Conservation (phyloP, 2,113 vertebrate genomes). For the Garra rufa region DNA sequence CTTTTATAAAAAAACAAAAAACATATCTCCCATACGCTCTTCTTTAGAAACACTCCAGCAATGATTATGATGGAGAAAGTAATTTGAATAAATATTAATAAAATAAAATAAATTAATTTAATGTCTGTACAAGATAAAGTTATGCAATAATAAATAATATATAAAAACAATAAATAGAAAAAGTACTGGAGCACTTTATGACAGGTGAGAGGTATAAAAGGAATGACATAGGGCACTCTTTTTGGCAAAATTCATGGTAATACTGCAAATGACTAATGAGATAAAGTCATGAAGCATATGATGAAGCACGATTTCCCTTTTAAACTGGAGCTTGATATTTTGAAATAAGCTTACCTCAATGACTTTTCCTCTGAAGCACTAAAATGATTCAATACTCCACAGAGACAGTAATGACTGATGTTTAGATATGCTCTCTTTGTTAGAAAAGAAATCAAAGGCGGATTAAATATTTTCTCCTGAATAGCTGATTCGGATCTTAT, state of each 20-base stretch:
- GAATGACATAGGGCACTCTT: constrained; percentile 48
- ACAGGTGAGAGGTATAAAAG: constrained; percentile 46
- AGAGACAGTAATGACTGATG: constrained; percentile 10
- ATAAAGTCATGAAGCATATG: constrained; percentile 10
- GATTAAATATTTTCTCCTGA: background rate
- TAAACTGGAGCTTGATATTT: constrained; percentile 25
- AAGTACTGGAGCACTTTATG: constrained; percentile 43
- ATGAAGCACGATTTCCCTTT: constrained; percentile 2
- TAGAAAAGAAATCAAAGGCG: constrained; percentile 4
- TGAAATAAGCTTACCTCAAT: constrained; percentile 2
- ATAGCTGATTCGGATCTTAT: constrained; percentile 7
- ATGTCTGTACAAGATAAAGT: constrained; percentile 73
- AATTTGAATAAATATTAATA: constrained; percentile 62
- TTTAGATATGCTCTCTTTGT: constrained; percentile 21
- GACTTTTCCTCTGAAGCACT: background rate
- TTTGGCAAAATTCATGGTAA: constrained; percentile 53
- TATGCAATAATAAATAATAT: constrained; percentile 54
- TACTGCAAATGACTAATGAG: constrained; percentile 28
- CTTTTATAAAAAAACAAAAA: constrained; percentile 34
- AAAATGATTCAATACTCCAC: constrained; percentile 11
- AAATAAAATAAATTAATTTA: constrained; percentile 71
- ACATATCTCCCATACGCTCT: constrained; percentile 21
- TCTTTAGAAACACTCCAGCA: constrained; percentile 46
- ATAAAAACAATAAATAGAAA: constrained; percentile 51
- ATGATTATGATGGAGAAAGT: constrained; percentile 49